Evolutionary conservation across 1,140 invertebrate species (phyloP).

Genomic region (Agrilus planipennis): DNA sequence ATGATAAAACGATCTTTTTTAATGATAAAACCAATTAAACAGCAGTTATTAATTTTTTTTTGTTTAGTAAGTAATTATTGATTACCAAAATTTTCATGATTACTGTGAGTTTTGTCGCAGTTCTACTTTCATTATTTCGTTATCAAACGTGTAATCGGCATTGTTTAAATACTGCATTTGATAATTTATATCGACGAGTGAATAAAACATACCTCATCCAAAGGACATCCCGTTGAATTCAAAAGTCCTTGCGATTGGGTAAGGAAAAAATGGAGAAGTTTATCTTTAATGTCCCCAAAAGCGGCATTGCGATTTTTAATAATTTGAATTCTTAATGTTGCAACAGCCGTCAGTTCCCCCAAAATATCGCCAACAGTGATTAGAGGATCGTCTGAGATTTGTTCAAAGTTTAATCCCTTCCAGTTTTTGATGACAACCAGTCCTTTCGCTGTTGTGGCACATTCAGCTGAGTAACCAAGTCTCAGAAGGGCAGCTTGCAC

Average conservation of each 20-base stretch:
- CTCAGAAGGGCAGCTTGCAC: slow-evolving; percentile 65
- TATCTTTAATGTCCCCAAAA: slow-evolving; percentile 82
- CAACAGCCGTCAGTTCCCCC: slow-evolving; percentile 81
- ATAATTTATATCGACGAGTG: no score
- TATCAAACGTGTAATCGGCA: no score
- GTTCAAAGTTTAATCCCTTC: slow-evolving; percentile 81
- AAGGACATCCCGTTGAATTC: slow-evolving; percentile 76
- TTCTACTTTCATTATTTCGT: no score
- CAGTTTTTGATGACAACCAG: slow-evolving; percentile 87
- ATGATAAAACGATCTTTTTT: no score
- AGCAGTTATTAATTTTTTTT: no score
- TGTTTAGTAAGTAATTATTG: no score
- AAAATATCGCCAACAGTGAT: slow-evolving; percentile 86
- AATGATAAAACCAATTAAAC: no score
- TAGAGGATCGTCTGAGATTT: slow-evolving; percentile 73
- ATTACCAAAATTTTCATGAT: no score
- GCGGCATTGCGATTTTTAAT: slow-evolving; percentile 65
- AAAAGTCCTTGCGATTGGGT: slow-evolving; percentile 78
- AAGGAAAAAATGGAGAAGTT: slow-evolving; percentile 75
- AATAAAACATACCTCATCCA: slow-evolving; percentile 65
- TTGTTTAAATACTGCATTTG: no score
- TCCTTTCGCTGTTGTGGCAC: slow-evolving; percentile 66
- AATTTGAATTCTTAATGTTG: slow-evolving; percentile 80
- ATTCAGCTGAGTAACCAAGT: slow-evolving; percentile 65
- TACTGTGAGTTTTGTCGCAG: no score